Evolutionary conservation across 1,140 invertebrate species (phyloP).

Genomic region (Hylyphantes graminicola): DNA sequence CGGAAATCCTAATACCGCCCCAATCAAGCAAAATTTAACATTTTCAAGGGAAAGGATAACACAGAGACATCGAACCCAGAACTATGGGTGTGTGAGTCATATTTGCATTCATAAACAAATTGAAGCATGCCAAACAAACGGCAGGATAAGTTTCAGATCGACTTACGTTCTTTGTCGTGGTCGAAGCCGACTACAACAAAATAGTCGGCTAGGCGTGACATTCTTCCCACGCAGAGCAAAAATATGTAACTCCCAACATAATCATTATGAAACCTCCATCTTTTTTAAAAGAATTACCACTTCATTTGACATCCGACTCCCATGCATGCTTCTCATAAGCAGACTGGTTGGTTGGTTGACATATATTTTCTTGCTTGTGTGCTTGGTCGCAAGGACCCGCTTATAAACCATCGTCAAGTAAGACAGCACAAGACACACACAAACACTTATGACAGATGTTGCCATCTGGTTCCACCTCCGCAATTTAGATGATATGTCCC

Average conservation of each 20-base stretch:
- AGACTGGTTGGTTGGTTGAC: no score
- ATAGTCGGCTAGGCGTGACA: slow-evolving; percentile 97
- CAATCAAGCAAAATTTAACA: not conserved
- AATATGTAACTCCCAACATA: slow-evolving; percentile 52
- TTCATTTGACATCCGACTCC: slow-evolving; percentile 51
- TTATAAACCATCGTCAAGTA: no score
- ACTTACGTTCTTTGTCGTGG: slow-evolving; percentile 96
- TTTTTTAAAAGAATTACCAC: slow-evolving; percentile 50
- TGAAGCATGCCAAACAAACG: not conserved
- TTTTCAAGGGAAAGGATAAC: not conserved
- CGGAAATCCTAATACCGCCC: not conserved
- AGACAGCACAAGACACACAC: no score
- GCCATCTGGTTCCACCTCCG: no score
- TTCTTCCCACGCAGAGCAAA: slow-evolving; percentile 66
- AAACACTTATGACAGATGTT: no score
- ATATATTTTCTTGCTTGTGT: no score
- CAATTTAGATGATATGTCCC: no score
- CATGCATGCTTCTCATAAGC: slow-evolving; percentile 30
- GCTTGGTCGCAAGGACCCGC: no score
- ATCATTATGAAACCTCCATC: slow-evolving; percentile 59
- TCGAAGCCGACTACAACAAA: slow-evolving; percentile 98
- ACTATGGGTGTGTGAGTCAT: slow-evolving; percentile 25
- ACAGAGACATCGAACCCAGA: not conserved
- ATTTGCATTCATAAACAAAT: slow-evolving; percentile 23
- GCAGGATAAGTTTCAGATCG: slow-evolving; percentile 32